Evolutionary conservation across 2,113 vertebrate species (phyloP).

Genomic region (Lates calcarifer): DNA sequence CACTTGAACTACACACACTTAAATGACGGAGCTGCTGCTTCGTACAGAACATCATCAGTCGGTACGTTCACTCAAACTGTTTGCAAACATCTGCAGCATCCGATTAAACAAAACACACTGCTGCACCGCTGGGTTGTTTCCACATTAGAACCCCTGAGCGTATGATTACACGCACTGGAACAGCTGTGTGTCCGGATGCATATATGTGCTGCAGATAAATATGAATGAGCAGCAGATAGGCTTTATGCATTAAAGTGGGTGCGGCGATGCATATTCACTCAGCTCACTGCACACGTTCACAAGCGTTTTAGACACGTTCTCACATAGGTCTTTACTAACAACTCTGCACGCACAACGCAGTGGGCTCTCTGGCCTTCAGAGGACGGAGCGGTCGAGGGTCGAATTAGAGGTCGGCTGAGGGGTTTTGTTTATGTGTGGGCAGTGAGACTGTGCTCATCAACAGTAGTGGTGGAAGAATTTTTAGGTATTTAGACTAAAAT

Average conservation of each 20-base stretch:
- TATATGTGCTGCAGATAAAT: conserved; percentile 60
- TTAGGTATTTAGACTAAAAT: too few relatives aligned
- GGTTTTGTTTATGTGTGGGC: not conserved
- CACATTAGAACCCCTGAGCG: not conserved
- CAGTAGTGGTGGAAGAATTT: not conserved
- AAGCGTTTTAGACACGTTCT: conserved; percentile 50
- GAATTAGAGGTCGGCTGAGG: conserved; percentile 4
- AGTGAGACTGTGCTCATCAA: not conserved
- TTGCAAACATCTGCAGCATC: conserved; percentile 56
- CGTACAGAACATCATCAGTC: conserved; percentile 13
- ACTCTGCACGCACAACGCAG: conserved; percentile 61
- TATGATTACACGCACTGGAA: conserved; percentile 33
- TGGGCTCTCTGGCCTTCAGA: not conserved
- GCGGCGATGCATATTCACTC: conserved; percentile 67
- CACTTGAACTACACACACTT: conserved; percentile 16
- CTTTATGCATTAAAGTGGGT: conserved; percentile 63
- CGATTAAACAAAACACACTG: conserved; percentile 22
- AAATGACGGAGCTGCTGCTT: not conserved
- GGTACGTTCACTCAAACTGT: conserved; percentile 37
- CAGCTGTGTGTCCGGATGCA: conserved; percentile 58
- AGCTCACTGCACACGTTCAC: conserved; percentile 71
- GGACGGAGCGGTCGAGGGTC: not conserved
- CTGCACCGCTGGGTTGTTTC: conserved; percentile 12
- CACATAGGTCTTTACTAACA: conserved; percentile 46
- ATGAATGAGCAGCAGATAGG: conserved; percentile 70